A percentile compares a stretch with the other conserved stretches of the same genome.
These are phyloP conservation scores for Ophion slaviceki DNA, from an alignment of 2,888 invertebrate species.

Conservation along the genomic window DNA sequence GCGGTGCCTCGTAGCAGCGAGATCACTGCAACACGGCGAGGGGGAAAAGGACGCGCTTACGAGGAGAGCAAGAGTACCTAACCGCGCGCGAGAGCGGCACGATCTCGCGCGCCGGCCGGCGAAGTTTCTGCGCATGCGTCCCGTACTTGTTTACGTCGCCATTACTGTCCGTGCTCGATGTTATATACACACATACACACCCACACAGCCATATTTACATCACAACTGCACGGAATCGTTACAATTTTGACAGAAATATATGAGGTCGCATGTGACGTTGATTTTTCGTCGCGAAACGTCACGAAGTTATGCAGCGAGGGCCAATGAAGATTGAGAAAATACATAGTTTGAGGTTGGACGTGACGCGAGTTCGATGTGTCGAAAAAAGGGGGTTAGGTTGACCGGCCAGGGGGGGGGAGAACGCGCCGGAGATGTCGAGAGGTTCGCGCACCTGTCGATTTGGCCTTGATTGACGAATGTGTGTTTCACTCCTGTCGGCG, in stretches of 20 bases:
- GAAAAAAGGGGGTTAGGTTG: too few relatives aligned
- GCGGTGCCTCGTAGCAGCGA: slow-evolving; percentile 43
- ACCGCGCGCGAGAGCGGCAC: slow-evolving; percentile 30
- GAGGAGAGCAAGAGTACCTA: slow-evolving; percentile 28
- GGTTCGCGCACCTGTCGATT: neutral
- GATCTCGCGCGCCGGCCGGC: slow-evolving; percentile 59
- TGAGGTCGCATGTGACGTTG: too few relatives aligned
- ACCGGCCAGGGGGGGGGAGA: too few relatives aligned
- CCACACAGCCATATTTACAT: neutral
- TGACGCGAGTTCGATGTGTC: too few relatives aligned
- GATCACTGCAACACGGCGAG: neutral
- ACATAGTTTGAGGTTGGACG: too few relatives aligned
- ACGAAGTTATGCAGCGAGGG: too few relatives aligned
- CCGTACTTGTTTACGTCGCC: slow-evolving; percentile 80
- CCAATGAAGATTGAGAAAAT: too few relatives aligned
- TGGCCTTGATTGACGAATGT: neutral
- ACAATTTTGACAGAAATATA: too few relatives aligned
- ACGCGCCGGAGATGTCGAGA: neutral
- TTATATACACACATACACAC: slow-evolving; percentile 16
- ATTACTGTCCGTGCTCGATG: slow-evolving; percentile 65
- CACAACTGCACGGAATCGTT: neutral
- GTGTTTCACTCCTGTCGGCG: neutral
- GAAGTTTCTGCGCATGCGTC: slow-evolving; percentile 76
- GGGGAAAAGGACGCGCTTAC: slow-evolving; percentile 40
- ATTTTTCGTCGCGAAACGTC: too few relatives aligned